Percentiles rank a stretch among this genome's conserved stretches.
Evolutionary conservation across 2,888 invertebrate genomes (phyloP).

Genomic region (Drosophila nigricruria): DNA sequence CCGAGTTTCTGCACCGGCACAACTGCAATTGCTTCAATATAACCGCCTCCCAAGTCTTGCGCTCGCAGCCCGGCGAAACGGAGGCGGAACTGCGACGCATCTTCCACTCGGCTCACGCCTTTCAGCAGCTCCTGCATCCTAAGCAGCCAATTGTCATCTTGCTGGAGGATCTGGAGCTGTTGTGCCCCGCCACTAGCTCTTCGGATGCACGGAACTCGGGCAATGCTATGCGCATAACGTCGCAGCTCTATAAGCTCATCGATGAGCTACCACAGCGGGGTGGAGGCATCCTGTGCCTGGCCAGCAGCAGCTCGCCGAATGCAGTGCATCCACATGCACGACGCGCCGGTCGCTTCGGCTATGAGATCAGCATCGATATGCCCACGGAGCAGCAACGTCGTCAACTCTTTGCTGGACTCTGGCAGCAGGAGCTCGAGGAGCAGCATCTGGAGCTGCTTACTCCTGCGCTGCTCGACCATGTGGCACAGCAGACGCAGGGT

Average conservation of each 20-base stretch:
- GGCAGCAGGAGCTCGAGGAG: slow-evolving; percentile 34
- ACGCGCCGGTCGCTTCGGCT: slow-evolving; percentile 87
- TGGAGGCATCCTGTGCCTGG: slow-evolving; percentile 86
- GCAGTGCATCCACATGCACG: slow-evolving; percentile 86
- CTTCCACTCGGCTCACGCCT: slow-evolving; percentile 85
- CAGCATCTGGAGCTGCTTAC: slow-evolving; percentile 20
- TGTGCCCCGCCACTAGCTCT: slow-evolving; percentile 84
- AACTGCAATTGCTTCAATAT: slow-evolving; percentile 86
- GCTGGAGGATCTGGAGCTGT: slow-evolving; percentile 85
- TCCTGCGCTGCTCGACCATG: slow-evolving; percentile 66
- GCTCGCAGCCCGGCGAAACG: slow-evolving; percentile 86
- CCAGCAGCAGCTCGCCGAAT: slow-evolving; percentile 86
- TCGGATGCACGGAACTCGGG: slow-evolving; percentile 66
- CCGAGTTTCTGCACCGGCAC: slow-evolving; percentile 85
- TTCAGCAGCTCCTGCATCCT: slow-evolving; percentile 75
- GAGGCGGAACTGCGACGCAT: slow-evolving; percentile 85
- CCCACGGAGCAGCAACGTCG: slow-evolving; percentile 85
- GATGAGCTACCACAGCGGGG: slow-evolving; percentile 84
- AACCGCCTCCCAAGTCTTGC: slow-evolving; percentile 85
- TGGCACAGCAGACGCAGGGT: slow-evolving; percentile 86
- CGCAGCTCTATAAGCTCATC: slow-evolving; percentile 86
- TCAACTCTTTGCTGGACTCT: slow-evolving; percentile 83
- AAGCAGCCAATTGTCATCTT: slow-evolving; percentile 83
- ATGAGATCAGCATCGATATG: slow-evolving; percentile 86
- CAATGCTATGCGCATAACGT: slow-evolving; percentile 84